These are phyloP conservation scores for Lasioglossum villosulum DNA, from an alignment of 2,888 invertebrate genomes.

Conservation along the genomic window DNA sequence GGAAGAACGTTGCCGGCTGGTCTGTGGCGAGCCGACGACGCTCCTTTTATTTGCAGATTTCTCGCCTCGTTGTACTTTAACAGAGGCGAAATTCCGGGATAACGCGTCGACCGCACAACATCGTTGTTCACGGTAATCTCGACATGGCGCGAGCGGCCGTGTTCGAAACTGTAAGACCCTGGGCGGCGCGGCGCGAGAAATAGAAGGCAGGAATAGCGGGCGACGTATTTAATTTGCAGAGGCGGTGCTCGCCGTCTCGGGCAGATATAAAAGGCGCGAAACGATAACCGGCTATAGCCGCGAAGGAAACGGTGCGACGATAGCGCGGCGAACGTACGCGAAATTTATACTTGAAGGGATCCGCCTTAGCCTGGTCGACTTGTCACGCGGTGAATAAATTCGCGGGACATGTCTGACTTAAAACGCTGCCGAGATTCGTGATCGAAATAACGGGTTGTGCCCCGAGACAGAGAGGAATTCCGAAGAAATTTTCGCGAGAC, in stretches of 20 bases:
- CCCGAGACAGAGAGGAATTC: not conserved
- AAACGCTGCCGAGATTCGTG: constrained; percentile 52
- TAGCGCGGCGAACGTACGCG: constrained; percentile 28
- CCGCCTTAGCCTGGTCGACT: not conserved
- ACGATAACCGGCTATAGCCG: constrained; percentile 62
- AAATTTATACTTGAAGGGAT: constrained; percentile 44
- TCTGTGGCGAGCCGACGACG: not conserved
- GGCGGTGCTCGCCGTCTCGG: constrained; percentile 18
- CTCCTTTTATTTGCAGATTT: constrained; percentile 46
- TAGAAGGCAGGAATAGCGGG: constrained; percentile 18
- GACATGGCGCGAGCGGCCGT: constrained; percentile 17
- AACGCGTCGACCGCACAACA: constrained; percentile 53
- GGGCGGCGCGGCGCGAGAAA: constrained; percentile 47
- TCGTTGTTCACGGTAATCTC: constrained; percentile 51
- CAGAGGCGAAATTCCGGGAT: constrained; percentile 53
- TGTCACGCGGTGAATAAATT: constrained; percentile 43
- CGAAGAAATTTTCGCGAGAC: not conserved
- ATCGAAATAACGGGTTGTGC: constrained; percentile 42
- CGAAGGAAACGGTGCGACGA: constrained; percentile 6
- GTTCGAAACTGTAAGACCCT: constrained; percentile 63
- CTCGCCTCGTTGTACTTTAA: constrained; percentile 48
- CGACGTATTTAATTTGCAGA: constrained; percentile 73
- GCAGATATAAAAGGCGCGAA: constrained; percentile 66
- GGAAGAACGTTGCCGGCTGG: constrained; percentile 17
- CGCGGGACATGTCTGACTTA: constrained; percentile 38